Evolutionary conservation across 92 coral and sea anemone species (phyloP).

Genomic region (Paragorgia papillata): DNA sequence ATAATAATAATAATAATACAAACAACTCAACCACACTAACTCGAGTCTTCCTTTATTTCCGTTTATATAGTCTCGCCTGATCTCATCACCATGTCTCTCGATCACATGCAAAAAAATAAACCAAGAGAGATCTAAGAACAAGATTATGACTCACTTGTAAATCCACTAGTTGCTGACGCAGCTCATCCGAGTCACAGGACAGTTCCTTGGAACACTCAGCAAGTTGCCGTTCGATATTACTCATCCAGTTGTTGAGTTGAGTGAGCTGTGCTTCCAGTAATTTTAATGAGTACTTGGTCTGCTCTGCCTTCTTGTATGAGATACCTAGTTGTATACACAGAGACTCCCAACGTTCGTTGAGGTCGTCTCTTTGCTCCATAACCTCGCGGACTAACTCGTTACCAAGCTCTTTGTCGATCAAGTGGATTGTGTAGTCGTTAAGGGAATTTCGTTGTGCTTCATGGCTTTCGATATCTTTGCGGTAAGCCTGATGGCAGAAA

Average conservation of each 20-base stretch:
- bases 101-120: too few species aligned
- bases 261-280: constrained; percentile 85
- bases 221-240: constrained; percentile 76
- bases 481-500: constrained; percentile 79
- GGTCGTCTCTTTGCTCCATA: constrained; percentile 73
- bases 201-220: constrained; percentile 55
- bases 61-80: too few species aligned
- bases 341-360: constrained; percentile 97
- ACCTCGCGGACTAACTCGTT: constrained; percentile 79
- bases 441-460: constrained; percentile 78
- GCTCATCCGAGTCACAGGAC: constrained; percentile 72
- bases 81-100: too few species aligned
- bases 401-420: constrained; percentile 83
- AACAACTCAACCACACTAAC: too few species aligned
- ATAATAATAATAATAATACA: too few species aligned
- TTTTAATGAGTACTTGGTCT: constrained; percentile 88
- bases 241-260: constrained; percentile 93
- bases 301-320: constrained; percentile 97
- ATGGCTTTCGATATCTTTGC: constrained; percentile 91
- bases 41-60: too few species aligned
- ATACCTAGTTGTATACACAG: constrained; percentile 96
- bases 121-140: too few species aligned
- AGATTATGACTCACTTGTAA: constrained; percentile 81
- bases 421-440: constrained; percentile 86
- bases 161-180: constrained; percentile 71